Evolutionary conservation across 2,113 vertebrate species (phyloP), one percentile per base, ranked within the genome.

Genomic region (Ammodytes dubius): DNA sequence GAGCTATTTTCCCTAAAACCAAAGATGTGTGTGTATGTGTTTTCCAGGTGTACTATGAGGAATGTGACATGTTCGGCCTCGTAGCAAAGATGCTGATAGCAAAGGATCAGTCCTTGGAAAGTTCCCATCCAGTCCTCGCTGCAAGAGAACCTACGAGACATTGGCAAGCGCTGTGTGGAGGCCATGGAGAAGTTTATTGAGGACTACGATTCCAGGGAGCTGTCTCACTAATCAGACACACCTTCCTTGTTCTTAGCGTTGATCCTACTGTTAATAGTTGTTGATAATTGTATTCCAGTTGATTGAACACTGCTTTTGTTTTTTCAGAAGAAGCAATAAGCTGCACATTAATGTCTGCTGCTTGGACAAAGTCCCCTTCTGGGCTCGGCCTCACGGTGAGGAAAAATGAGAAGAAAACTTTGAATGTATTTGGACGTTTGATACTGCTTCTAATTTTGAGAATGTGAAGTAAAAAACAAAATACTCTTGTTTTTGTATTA

Each of bases 11-110:
- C 45, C 68, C 57, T 52, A 45, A 85, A 80, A 58, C 56, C 15
- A 7, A 5, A 15, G 8, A 6, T 66, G 9, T 43, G 12, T 49
- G 42, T 71, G 7, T 54, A 5, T 58, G n/a, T 89, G 49, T 87
- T 56, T 72, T 81, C 47, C 90, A 95, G 95, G 92, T 95, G 50
- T 95, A 95, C 79, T 88, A 88, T 45, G 91, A 94, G 68, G 94
- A 95, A 73, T 94, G 94, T 80, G 92, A 94, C 46, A 95, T 91
- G 53, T 94, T 95, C 35, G 93, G 93, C n/a, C 77, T 92, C 6
- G 94, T 95, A 81, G 92, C 91, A 68, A 95, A 93, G 87, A 95
- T 95, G 95, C 91, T 95, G n/a, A 94, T 95, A 9, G 82, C 88
- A 10, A 95, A 95, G 81, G 94, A 96, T 81, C 93, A 89, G 1